Evolutionary conservation across 2,113 vertebrate genomes (phyloP), one percentile per base, ranked within the genome.

Genomic region (Rostratula benghalensis): DNA sequence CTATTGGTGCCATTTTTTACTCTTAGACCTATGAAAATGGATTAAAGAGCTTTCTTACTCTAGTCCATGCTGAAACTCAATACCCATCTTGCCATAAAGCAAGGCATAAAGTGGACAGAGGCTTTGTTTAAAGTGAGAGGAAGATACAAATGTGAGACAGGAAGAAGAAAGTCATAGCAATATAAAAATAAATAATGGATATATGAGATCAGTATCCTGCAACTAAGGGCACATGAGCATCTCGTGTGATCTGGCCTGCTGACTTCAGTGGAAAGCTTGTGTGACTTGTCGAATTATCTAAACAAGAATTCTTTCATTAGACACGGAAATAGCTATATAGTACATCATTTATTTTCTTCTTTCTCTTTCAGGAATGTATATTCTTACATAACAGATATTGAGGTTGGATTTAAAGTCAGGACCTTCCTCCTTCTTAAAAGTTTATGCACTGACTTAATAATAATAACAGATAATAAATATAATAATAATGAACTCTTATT

Each of bases 141-240:
- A 85, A 51, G 33, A 76, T 22, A 59, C 19, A 85, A 76, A 41
- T 56, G 51, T 45, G 10, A 89, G 41, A 76, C 0, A 0, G 67
- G 76, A 96, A 54, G 41, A 70, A 80, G 31, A 85, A 53, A 4
- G 2, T 85, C 51, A 54, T 54, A 45, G 61, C 22, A 85, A 54
- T 46, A 56, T 57, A n/a, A 59, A 74, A 94, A 94, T 69, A 95
- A 87, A 45, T 75, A 87, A 79, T 15, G 27, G 64, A 73, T 45
- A 31, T 45, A 81, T 70, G 68, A 95, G n/a, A 87, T 80, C 69
- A 82, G 13, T 80, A 37, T 95, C 87, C 70, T 93, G 87, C 75
- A 93, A 70, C 56, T 50, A 56, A 67, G 30, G 37, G 30, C 87
- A 90, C 8, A 14, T 54, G 71, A 90, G 19, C 30, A 68, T 59